A percentile compares a stretch with the other conserved stretches of the same genome.
These are phyloP conservation scores for Crotalus viridis DNA, from an alignment of 2,113 vertebrate species.

Conservation along the genomic window DNA sequence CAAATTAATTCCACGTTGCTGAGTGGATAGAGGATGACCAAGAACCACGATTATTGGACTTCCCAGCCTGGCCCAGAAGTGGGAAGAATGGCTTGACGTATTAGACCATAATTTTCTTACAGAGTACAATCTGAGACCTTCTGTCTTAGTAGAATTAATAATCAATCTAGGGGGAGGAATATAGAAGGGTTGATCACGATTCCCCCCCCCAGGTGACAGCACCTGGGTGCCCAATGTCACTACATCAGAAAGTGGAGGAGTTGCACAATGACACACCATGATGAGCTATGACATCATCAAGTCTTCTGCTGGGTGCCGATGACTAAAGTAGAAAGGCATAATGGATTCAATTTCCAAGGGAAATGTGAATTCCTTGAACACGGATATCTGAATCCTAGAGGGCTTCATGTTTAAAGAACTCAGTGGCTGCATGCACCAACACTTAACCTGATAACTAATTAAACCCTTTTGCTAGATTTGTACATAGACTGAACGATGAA, in stretches of 20 bases:
- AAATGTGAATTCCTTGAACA: neutral
- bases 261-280: neutral
- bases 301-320: neutral
- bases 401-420: neutral
- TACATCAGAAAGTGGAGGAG: neutral
- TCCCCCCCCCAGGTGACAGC: neutral
- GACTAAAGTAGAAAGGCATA: neutral
- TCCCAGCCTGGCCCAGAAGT: neutral
- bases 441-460: neutral
- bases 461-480: neutral
- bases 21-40: neutral
- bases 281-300: neutral
- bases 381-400: neutral
- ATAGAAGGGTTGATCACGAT: neutral
- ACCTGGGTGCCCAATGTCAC: neutral
- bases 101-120: neutral
- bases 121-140: neutral
- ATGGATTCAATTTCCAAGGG: too few species aligned
- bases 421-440: neutral
- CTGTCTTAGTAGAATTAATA: neutral
- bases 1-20: neutral
- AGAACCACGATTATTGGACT: neutral
- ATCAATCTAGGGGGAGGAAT: neutral
- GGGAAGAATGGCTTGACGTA: neutral
- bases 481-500: neutral